phyloP scores from a whole-genome alignment of 2,113 vertebrate genomes.

The Eudyptes chrysolophus region DNA sequence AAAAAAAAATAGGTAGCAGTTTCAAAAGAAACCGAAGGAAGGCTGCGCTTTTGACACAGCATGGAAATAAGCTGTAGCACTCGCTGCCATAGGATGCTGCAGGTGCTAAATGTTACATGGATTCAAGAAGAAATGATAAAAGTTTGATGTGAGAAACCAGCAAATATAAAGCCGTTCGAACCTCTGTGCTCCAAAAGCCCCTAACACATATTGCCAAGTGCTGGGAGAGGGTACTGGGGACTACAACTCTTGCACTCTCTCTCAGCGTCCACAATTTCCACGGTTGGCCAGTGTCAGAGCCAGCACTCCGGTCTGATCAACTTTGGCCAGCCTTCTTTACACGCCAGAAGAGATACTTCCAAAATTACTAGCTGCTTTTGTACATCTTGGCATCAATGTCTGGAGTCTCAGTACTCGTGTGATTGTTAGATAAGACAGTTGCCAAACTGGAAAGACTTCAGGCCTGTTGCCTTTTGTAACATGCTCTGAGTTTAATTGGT shows the following conservation, averaged over 20 bases:
- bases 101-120: not conserved
- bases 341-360: not conserved
- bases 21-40: not conserved
- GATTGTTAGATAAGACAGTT: not conserved
- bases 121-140: not conserved
- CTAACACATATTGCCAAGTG: not conserved
- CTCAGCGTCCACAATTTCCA: not conserved
- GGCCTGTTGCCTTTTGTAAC: not conserved
- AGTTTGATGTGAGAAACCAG: not conserved
- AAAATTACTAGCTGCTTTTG: not conserved
- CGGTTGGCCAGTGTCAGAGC: not conserved
- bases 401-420: not conserved
- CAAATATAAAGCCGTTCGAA: not conserved
- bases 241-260: not conserved
- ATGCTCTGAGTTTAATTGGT: not conserved
- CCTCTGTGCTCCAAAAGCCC: not conserved
- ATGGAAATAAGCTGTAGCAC: not conserved
- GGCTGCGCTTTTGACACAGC: not conserved
- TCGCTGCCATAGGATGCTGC: not conserved
- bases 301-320: not conserved
- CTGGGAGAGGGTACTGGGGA: not conserved
- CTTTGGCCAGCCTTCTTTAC: not conserved
- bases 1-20: not conserved
- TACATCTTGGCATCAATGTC: not conserved
- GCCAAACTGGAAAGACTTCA: not conserved